Conservation (phyloP, 1,140 invertebrate genomes). For the Asobara japonica region DNA sequence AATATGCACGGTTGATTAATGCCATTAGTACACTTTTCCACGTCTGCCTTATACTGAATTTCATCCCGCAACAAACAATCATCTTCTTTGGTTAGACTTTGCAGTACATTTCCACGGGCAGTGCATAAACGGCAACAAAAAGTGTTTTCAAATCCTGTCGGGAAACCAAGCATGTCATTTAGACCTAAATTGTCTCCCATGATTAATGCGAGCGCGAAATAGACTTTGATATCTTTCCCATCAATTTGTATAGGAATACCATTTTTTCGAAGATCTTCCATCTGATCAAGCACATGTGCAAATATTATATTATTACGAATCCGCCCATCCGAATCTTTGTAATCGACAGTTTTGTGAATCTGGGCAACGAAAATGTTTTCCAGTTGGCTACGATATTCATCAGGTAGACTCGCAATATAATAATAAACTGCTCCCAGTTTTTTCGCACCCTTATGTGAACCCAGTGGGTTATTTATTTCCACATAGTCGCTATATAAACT, state of each 20-base stretch:
- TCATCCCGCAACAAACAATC: constrained; percentile 12
- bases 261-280: constrained; percentile 34
- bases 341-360: constrained; percentile 42
- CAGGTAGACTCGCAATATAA: constrained; percentile 45
- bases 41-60: constrained; percentile 29
- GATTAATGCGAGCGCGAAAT: constrained; percentile 31
- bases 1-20: constrained; percentile 30
- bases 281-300: constrained; percentile 31
- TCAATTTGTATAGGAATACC: constrained; percentile 28
- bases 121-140: constrained; percentile 32
- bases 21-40: background rate
- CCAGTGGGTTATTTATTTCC: constrained; percentile 51
- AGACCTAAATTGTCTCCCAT: constrained; percentile 38
- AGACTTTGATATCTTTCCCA: constrained; percentile 23
- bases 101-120: background rate
- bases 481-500: constrained; percentile 51
- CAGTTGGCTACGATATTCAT: constrained; percentile 41
- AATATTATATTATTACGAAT: constrained; percentile 23
- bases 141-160: constrained; percentile 24
- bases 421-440: constrained; percentile 50
- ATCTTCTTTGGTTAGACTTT: constrained; percentile 19
- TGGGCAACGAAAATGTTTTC: constrained; percentile 51
- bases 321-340: constrained; percentile 29
- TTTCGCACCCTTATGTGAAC: constrained; percentile 44
- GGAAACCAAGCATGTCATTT: constrained; percentile 31